Evolutionary conservation across 2,113 vertebrate genomes (phyloP).

Genomic region (Salvator merianae): DNA sequence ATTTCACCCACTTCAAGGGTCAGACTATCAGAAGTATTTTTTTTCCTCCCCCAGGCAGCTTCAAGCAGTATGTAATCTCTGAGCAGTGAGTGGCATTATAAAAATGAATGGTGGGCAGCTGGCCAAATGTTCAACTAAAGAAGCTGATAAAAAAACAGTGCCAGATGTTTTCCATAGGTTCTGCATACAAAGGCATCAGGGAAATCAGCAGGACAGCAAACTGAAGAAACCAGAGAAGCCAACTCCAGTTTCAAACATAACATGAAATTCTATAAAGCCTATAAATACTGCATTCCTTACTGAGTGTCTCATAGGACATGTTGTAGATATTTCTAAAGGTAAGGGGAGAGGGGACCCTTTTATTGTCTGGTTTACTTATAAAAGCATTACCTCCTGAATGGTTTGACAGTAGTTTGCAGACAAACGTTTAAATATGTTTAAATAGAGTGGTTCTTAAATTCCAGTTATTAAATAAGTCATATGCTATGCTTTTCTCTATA

Average conservation of each 20-base stretch:
- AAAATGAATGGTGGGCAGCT: constrained; percentile 70
- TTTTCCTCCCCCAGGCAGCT: constrained; percentile 40
- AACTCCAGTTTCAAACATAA: constrained; percentile 73
- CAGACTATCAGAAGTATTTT: constrained; percentile 7
- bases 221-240: constrained; percentile 72
- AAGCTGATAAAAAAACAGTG: constrained; percentile 65
- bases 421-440: constrained; percentile 27
- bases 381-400: constrained; percentile 1
- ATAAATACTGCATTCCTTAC: constrained; percentile 69
- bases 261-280: constrained; percentile 56
- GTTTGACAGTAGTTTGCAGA: constrained; percentile 31
- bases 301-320: constrained; percentile 53
- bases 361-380: constrained; percentile 49
- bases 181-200: constrained; percentile 60
- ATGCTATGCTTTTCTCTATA: background rate
- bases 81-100: constrained; percentile 56
- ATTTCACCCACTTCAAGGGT: constrained; percentile 22
- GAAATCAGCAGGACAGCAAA: constrained; percentile 67
- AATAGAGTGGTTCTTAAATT: constrained; percentile 23
- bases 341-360: constrained; percentile 44
- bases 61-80: constrained; percentile 54
- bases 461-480: constrained; percentile 6
- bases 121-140: constrained; percentile 70
- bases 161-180: constrained; percentile 75
- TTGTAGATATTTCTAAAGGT: constrained; percentile 57